Evolutionary conservation across 2,888 invertebrate genomes (phyloP).

Genomic region (Drosophila melanosoma): DNA sequence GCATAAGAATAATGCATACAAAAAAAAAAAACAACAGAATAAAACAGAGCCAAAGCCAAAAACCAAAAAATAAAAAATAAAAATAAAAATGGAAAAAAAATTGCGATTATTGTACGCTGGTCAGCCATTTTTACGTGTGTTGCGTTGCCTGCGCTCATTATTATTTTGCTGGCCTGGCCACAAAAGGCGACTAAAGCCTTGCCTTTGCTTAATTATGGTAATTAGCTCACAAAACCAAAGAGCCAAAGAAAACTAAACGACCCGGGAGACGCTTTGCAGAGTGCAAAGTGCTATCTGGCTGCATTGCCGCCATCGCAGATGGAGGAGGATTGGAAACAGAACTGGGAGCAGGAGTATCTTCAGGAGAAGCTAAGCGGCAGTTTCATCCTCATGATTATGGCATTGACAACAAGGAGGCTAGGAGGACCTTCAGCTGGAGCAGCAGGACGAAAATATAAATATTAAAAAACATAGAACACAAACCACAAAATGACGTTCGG

Average conservation of each 20-base stretch:
- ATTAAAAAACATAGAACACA: constrained; percentile 51
- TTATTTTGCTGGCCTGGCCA: constrained; percentile 72
- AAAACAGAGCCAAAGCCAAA: constrained; percentile 14
- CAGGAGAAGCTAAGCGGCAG: constrained; percentile 1
- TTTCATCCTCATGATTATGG: constrained; percentile 37
- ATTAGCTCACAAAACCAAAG: constrained; percentile 68
- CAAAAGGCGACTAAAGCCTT: constrained; percentile 79
- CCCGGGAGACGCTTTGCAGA: constrained; percentile 46
- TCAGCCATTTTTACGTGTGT: constrained; percentile 61
- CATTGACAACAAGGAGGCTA: constrained; percentile 41
- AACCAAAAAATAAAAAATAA: constrained; percentile 1
- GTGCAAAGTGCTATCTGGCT: constrained; percentile 42
- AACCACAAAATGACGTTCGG: constrained; percentile 20
- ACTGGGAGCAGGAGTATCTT: constrained; percentile 1
- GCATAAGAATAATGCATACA: constrained; percentile 70
- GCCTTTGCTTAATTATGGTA: constrained; percentile 81
- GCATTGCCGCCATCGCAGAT: constrained; percentile 24
- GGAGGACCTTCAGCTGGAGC: neutral
- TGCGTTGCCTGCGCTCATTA: constrained; percentile 60
- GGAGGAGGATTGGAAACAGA: neutral
- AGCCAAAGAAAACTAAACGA: constrained; percentile 59
- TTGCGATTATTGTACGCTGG: constrained; percentile 53
- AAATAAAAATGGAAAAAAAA: constrained; percentile 11
- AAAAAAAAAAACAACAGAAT: constrained; percentile 14
- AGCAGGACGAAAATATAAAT: constrained; percentile 58